These are phyloP conservation scores for Drosophila mimica DNA, from an alignment of 2,888 invertebrate genomes.

Conservation along the genomic window DNA sequence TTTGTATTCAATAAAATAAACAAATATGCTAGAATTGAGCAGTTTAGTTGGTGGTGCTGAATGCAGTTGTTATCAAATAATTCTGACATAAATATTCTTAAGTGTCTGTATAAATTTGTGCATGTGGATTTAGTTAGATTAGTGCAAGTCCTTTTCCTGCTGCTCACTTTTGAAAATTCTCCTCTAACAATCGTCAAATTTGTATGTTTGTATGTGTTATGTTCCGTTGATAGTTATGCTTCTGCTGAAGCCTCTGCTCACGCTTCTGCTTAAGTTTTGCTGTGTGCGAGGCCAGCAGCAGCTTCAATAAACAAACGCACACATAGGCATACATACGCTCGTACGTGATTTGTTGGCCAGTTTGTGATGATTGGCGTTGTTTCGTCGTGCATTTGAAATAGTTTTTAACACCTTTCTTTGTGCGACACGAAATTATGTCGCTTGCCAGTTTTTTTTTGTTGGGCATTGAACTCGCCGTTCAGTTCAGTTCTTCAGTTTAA, in stretches of 20 bases:
- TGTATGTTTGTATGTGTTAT: background rate
- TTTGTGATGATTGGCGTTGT: constrained; percentile 23
- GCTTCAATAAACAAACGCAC: background rate
- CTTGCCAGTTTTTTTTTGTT: constrained; percentile 45
- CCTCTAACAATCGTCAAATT: background rate
- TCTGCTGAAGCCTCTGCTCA: background rate
- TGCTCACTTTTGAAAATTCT: background rate
- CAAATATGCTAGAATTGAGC: background rate
- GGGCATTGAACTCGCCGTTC: constrained; percentile 61
- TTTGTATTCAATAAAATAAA: background rate
- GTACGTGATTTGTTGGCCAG: constrained; percentile 40
- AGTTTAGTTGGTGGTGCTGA: background rate
- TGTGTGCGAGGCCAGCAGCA: background rate
- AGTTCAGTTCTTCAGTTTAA: constrained; percentile 30
- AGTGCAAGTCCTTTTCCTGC: background rate
- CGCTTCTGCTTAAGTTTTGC: background rate
- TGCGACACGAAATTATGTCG: constrained; percentile 55
- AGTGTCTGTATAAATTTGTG: no score
- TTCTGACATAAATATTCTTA: background rate
- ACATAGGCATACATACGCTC: background rate
- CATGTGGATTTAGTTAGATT: no score
- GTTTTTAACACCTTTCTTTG: constrained; percentile 65
- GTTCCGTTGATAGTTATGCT: background rate
- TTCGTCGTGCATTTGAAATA: constrained; percentile 63
- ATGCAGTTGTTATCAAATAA: background rate